Evolutionary conservation across 2,113 vertebrate species (phyloP), one percentile per base, ranked within the genome.

Genomic region (Tenrec ecaudatus): DNA sequence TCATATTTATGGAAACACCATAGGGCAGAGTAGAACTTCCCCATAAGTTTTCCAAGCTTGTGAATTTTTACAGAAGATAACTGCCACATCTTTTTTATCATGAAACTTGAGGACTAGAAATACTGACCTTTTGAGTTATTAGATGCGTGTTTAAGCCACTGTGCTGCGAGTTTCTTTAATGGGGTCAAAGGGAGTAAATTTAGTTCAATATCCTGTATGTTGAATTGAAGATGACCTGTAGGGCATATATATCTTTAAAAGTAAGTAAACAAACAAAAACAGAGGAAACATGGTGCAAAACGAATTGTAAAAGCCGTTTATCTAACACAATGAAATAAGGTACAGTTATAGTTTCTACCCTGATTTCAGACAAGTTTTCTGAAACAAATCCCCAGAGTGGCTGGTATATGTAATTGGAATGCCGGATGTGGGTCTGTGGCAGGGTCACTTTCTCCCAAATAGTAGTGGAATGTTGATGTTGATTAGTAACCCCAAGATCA

Each of bases 181-280:
- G 36, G 86, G 33, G 68, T 89, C 66, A 93, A 90, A 93, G 20
- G 7, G 40, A 90, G 22, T 20, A 84, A 88, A 78, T n/a, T 38
- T n/a, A 81, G 16, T 43, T 75, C 43, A 47, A 33, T 4, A 9
- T 38, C 40, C 36, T 27, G 27, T 6, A 38, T 20, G 38, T 0
- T 36, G 15, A 88, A 12, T 2, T 68, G 58, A 25, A 5, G 27
- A 15, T 14, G 38, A 75, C 69, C 36, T 5, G 53, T 62, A 2
- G 69, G 53, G 19, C 20, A 36, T 31, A 36, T 47, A 38, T 16
- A 68, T 87, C 17, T 89, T 58, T 38, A 92, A 73, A 68, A 5
- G 82, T 82, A 47, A 38, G 38, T 75, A 66, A 90, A 25, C 31
- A 68, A 68, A 68, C 2, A 53, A 89, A 17, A 47, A 84, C 76